Conservation (phyloP, 1,140 invertebrate genomes). For the Lordiphosa clarofinis region DNA sequence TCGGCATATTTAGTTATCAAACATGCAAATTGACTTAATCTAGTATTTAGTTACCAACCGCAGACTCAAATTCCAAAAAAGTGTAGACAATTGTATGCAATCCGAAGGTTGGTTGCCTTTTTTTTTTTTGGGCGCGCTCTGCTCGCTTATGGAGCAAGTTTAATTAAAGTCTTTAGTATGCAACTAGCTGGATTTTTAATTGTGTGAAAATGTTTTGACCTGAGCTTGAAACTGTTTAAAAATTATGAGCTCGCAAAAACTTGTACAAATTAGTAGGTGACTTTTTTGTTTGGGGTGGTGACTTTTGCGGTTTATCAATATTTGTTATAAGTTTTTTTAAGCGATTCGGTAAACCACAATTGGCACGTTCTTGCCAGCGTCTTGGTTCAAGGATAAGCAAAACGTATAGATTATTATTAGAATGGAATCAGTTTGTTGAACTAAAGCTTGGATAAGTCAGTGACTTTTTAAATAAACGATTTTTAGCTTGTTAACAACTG, state of each 20-base stretch:
- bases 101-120: slow-evolving; percentile 46
- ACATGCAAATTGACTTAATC: slow-evolving; percentile 74
- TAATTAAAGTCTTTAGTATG: slow-evolving; percentile 65
- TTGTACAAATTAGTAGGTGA: too few relatives aligned
- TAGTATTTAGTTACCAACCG: slow-evolving; percentile 61
- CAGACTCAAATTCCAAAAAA: slow-evolving; percentile 22
- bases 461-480: too few relatives aligned
- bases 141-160: slow-evolving; percentile 31
- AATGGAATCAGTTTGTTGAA: slow-evolving; percentile 6
- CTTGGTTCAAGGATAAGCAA: slow-evolving; percentile 52
- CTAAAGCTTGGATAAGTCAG: not conserved
- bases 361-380: slow-evolving; percentile 56
- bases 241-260: slow-evolving; percentile 30
- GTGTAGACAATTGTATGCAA: slow-evolving; percentile 59
- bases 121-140: slow-evolving; percentile 14
- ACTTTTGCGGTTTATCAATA: slow-evolving; percentile 58
- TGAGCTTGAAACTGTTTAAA: slow-evolving; percentile 46
- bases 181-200: slow-evolving; percentile 48
- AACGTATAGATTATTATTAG: slow-evolving; percentile 19
- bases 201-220: slow-evolving; percentile 59
- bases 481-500: too few relatives aligned
- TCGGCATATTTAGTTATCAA: slow-evolving; percentile 25
- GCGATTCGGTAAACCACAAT: slow-evolving; percentile 44
- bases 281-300: slow-evolving; percentile 13
- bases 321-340: slow-evolving; percentile 40